Conservation (phyloP, 2,888 invertebrate species). For the Ormyrus thymus region DNA sequence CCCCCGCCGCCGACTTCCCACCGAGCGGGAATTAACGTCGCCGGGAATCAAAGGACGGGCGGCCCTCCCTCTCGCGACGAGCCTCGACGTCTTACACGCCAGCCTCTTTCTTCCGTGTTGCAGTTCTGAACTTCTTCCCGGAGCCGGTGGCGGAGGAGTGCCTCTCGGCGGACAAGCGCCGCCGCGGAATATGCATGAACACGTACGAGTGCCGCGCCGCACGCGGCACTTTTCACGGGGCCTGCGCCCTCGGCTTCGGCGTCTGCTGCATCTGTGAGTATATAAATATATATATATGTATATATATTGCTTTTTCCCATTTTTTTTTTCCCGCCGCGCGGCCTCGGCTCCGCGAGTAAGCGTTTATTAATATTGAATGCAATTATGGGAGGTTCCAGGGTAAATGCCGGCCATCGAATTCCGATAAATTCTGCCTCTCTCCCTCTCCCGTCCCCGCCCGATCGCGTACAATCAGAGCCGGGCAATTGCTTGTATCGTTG, state of each 20-base stretch:
- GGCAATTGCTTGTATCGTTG: constrained; percentile 18
- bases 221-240: constrained; percentile 84
- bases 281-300: not conserved
- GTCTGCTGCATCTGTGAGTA: constrained; percentile 90
- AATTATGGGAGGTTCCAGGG: constrained; percentile 10
- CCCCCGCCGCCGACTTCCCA: too few species aligned
- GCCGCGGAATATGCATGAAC: constrained; percentile 87
- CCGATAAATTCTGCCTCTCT: constrained; percentile 35
- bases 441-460: not conserved
- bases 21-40: not conserved
- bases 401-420: constrained; percentile 17
- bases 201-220: constrained; percentile 88
- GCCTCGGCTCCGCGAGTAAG: too few species aligned
- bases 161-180: constrained; percentile 82
- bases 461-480: constrained; percentile 18
- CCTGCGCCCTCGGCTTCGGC: constrained; percentile 89
- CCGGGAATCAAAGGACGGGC: not conserved
- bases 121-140: constrained; percentile 89
- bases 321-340: too few species aligned
- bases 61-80: too few species aligned
- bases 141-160: constrained; percentile 90
- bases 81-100: too few species aligned
- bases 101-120: constrained; percentile 53
- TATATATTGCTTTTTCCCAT: not conserved
- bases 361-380: constrained; percentile 36